Percentiles rank a stretch among this genome's conserved stretches.
These are phyloP conservation scores for Sebastiscus albofasciatus DNA, from an alignment of 2,797 vertebrate genomes.

Conservation along the genomic window DNA sequence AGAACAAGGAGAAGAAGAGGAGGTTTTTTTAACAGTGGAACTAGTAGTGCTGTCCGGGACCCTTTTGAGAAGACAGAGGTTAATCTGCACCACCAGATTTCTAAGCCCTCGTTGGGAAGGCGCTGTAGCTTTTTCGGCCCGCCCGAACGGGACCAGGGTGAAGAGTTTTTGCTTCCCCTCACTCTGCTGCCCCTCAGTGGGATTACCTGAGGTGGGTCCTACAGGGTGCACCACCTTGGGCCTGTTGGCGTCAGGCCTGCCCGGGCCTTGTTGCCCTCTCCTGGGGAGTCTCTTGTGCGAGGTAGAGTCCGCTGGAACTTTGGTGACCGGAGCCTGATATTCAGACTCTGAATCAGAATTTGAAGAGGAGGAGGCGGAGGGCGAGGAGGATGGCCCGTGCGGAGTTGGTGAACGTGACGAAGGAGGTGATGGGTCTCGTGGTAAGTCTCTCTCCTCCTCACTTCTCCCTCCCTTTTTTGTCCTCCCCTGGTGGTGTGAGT, in stretches of 20 bases:
- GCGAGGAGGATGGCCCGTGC: slow-evolving; percentile 58
- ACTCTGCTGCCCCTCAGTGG: slow-evolving; percentile 82
- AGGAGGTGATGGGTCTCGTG: slow-evolving; percentile 71
- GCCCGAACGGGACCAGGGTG: slow-evolving; percentile 95
- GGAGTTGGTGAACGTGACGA: slow-evolving; percentile 72
- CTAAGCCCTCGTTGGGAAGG: slow-evolving; percentile 86
- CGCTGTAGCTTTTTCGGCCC: slow-evolving; percentile 85
- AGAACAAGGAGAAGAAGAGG: slow-evolving; percentile 60
- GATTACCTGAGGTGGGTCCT: slow-evolving; percentile 76
- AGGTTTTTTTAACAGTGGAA: slow-evolving; percentile 44
- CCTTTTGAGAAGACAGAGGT: slow-evolving; percentile 92
- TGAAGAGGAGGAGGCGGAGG: slow-evolving; percentile 67
- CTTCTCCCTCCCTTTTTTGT: slow-evolving; percentile 60
- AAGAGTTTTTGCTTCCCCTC: slow-evolving; percentile 90
- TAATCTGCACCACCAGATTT: slow-evolving; percentile 95
- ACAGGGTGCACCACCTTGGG: slow-evolving; percentile 44
- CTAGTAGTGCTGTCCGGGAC: slow-evolving; percentile 83
- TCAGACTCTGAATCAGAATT: slow-evolving; percentile 76
- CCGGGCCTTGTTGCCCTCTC: slow-evolving; percentile 66
- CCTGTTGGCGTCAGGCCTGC: slow-evolving; percentile 54
- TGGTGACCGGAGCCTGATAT: slow-evolving; percentile 75
- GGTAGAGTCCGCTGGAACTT: slow-evolving; percentile 82
- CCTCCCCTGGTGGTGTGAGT: slow-evolving; percentile 50
- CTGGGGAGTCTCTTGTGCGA: slow-evolving; percentile 79
- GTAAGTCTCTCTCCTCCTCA: slow-evolving; percentile 50